Evolutionary conservation across 2,113 vertebrate species (phyloP).

Genomic region (Phalacrocorax pelagicus): DNA sequence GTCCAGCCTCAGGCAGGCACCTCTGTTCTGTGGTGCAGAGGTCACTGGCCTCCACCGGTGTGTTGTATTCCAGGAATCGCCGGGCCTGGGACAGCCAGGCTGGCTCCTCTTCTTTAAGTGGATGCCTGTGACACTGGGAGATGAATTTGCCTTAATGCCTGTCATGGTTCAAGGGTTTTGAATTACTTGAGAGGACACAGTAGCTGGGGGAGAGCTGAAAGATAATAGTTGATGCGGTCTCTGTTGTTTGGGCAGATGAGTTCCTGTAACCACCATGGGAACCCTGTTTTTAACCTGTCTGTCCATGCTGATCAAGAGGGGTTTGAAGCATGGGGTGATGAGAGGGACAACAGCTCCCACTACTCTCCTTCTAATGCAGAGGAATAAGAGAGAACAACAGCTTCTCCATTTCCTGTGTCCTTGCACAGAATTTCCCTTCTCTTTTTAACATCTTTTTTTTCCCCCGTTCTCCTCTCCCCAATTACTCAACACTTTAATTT

Average conservation of each 20-base stretch:
- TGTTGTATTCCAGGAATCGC: fast-evolving
- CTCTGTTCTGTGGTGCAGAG: background rate
- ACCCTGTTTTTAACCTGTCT: background rate
- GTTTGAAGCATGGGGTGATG: background rate
- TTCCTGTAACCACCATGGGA: background rate
- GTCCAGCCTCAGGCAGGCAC: background rate
- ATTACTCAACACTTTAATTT: background rate
- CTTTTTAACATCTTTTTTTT: background rate
- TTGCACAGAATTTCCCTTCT: background rate
- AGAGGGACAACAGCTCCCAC: background rate
- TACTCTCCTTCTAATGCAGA: background rate
- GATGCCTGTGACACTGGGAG: background rate
- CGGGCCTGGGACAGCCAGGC: fast-evolving
- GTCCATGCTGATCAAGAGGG: background rate
- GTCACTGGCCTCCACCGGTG: background rate
- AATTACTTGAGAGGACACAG: background rate
- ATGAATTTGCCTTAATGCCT: background rate
- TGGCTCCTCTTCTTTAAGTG: background rate
- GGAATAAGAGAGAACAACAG: background rate
- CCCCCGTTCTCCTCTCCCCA: background rate
- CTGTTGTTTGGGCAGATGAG: background rate
- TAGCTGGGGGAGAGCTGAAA: background rate
- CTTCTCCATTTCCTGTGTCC: background rate
- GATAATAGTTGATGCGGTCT: background rate
- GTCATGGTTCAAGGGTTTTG: background rate